Evolutionary conservation across 2,797 vertebrate genomes (phyloP).

Genomic region (Antrozous pallidus): DNA sequence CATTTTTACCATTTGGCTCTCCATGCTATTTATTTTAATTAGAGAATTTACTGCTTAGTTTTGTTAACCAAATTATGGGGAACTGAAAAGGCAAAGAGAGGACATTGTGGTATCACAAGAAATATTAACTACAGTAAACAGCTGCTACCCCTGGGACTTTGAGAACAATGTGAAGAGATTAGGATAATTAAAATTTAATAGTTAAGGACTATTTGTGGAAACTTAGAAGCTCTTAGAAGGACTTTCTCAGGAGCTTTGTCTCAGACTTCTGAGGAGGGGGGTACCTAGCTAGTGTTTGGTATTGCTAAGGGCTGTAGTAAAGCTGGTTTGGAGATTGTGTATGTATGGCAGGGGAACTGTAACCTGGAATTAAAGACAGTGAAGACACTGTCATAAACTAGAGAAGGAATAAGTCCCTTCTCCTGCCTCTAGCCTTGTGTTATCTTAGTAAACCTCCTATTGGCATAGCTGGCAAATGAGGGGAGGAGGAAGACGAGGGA

Average conservation of each 20-base stretch:
- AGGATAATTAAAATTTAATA: neutral
- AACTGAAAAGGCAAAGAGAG: neutral
- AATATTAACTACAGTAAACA: neutral
- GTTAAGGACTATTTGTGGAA: neutral
- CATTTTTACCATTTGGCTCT: neutral
- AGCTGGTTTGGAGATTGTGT: neutral
- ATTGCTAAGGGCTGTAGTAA: neutral
- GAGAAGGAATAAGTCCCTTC: neutral
- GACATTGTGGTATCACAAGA: neutral
- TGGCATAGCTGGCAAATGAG: neutral
- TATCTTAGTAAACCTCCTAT: neutral
- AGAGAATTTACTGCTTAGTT: neutral
- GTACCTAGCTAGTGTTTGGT: neutral
- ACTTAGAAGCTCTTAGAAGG: neutral
- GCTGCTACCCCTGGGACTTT: neutral
- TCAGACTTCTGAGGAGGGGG: neutral
- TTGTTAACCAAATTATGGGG: slow-evolving; percentile 20
- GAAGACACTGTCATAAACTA: neutral
- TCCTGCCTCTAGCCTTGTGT: neutral
- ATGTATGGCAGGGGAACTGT: neutral
- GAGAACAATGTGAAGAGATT: neutral
- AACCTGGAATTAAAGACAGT: neutral
- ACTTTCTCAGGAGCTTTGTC: neutral
- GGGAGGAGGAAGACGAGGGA: neutral
- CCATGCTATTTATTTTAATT: neutral